Conservation (phyloP, 2,113 vertebrate species). For the Chaenocephalus aceratus region DNA sequence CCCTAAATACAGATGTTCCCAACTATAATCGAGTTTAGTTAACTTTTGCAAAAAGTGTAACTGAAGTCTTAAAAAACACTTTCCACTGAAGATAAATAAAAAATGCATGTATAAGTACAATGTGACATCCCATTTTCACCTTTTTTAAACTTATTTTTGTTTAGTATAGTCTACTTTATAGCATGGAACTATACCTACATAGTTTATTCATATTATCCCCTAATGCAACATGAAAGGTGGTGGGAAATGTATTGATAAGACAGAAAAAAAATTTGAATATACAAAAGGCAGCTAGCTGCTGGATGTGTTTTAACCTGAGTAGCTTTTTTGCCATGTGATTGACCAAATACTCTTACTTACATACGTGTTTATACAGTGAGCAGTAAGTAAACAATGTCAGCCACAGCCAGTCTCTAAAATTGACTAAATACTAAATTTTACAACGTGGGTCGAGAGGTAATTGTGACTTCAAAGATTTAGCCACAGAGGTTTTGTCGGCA, state of each 20-base stretch:
- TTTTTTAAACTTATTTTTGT: background rate
- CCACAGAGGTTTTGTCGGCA: conserved; percentile 30
- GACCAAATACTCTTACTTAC: background rate
- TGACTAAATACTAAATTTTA: background rate
- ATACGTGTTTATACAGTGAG: background rate
- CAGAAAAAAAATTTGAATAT: background rate
- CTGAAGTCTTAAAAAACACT: background rate
- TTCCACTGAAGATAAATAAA: background rate
- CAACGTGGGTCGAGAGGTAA: conserved; percentile 18
- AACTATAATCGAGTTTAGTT: background rate
- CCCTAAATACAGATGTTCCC: background rate
- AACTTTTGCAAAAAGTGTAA: background rate
- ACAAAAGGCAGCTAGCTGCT: background rate
- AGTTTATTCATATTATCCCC: background rate
- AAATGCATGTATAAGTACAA: too few species aligned
- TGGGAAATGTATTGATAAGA: background rate
- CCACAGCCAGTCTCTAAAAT: background rate
- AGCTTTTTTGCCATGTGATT: background rate
- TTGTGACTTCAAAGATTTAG: conserved; percentile 37
- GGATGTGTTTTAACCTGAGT: background rate
- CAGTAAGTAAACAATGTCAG: background rate
- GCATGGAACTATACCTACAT: background rate
- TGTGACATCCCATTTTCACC: background rate
- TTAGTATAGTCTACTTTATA: background rate
- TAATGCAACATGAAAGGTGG: background rate